A percentile compares a stretch with the other conserved stretches of the same genome.
Evolutionary conservation across 2,113 vertebrate species (phyloP).

Genomic region (Glaucidium brasilianum): DNA sequence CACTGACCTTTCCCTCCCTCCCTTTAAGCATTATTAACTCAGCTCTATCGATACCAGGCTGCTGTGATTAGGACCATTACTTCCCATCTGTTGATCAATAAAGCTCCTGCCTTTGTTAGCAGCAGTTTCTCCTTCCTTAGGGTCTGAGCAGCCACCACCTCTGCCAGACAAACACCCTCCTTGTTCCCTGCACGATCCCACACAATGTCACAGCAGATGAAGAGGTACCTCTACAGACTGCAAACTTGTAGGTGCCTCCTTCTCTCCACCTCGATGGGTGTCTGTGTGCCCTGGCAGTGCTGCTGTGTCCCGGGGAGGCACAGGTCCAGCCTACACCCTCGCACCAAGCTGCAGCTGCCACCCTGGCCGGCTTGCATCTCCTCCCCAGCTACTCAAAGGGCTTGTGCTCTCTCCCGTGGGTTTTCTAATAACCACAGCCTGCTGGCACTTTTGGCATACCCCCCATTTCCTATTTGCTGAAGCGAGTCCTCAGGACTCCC

Average conservation of each 20-base stretch:
- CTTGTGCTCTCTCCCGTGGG: background rate
- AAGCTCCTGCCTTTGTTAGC: background rate
- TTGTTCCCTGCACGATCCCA: background rate
- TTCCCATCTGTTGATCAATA: conserved; percentile 11
- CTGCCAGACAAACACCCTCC: background rate
- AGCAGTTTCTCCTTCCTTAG: background rate
- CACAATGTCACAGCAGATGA: background rate
- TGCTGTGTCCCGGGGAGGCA: background rate
- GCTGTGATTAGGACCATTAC: background rate
- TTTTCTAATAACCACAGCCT: background rate
- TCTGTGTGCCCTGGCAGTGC: background rate
- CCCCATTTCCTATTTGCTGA: background rate
- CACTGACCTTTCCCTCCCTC: background rate
- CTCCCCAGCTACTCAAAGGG: background rate
- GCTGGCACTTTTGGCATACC: background rate
- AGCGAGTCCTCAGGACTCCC: background rate
- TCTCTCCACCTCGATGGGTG: background rate
- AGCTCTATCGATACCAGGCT: background rate
- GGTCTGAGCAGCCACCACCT: background rate
- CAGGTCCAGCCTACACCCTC: background rate
- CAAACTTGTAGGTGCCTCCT: background rate
- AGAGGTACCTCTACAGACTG: background rate
- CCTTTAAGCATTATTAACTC: conserved; percentile 14
- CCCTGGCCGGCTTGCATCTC: background rate
- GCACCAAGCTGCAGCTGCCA: background rate